Evolutionary conservation across 2,888 invertebrate species (phyloP).

Genomic region (Thysanoteuthis rhombus): DNA sequence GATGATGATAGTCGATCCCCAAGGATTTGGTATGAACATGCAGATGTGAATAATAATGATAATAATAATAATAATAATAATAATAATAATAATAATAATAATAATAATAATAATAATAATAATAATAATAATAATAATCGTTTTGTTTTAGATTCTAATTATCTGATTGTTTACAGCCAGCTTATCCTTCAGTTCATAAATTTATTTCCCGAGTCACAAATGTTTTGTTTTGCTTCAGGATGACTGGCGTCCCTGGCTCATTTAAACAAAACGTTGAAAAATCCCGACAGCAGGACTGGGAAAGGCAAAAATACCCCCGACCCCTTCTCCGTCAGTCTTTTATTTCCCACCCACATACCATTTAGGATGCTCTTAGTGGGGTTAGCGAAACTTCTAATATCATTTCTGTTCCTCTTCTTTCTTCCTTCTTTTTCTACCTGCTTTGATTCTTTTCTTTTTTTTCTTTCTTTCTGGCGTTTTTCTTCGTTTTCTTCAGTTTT

Average conservation of each 20-base stretch:
- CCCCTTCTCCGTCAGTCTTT: neutral
- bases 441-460: neutral
- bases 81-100: too few relatives aligned
- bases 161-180: too few relatives aligned
- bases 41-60: too few relatives aligned
- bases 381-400: neutral
- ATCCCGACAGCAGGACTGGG: neutral
- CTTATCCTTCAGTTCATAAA: neutral
- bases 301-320: neutral
- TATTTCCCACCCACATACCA: neutral
- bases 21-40: too few relatives aligned
- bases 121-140: too few relatives aligned
- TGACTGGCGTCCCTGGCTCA: neutral
- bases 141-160: too few relatives aligned
- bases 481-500: neutral
- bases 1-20: too few relatives aligned
- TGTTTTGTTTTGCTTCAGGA: neutral
- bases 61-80: too few relatives aligned
- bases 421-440: neutral
- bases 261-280: neutral
- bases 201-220: neutral
- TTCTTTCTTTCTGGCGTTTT: neutral
- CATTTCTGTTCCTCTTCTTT: neutral
- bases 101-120: too few relatives aligned
- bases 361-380: neutral